phyloP scores from a whole-genome alignment of 1,140 invertebrate genomes.

The Hyles vespertilio region DNA sequence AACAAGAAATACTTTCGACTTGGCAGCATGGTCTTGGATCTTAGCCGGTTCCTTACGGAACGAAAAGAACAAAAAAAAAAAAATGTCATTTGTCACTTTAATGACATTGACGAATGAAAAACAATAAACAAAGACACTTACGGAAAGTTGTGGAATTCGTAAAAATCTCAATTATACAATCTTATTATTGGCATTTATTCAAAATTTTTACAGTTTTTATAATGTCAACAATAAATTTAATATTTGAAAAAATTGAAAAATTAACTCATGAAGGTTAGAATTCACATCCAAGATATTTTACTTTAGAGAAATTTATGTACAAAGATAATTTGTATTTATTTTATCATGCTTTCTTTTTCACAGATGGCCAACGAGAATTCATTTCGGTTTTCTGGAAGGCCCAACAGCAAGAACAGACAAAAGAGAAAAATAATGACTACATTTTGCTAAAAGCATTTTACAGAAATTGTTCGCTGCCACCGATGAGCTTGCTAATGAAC shows the following conservation, averaged over 20 bases:
- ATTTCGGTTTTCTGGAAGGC: constrained; percentile 22
- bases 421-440: constrained; percentile 12
- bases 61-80: no score
- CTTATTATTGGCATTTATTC: no score
- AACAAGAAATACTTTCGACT: no score
- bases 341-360: constrained; percentile 14
- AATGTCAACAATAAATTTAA: constrained; percentile 25
- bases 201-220: background rate
- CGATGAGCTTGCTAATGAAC: constrained; percentile 38
- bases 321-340: background rate
- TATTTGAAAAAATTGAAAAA: constrained; percentile 40
- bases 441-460: constrained; percentile 35
- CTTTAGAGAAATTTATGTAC: background rate
- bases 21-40: no score
- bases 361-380: constrained; percentile 34
- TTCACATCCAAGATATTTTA: background rate
- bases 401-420: constrained; percentile 7
- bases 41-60: no score
- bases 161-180: no score
- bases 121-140: no score
- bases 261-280: constrained; percentile 37
- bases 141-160: no score
- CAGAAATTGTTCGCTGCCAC: constrained; percentile 57
- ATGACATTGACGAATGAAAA: no score
- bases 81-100: no score